phyloP scores from a whole-genome alignment of 2,113 vertebrate genomes.

The Tringa solitaria region DNA sequence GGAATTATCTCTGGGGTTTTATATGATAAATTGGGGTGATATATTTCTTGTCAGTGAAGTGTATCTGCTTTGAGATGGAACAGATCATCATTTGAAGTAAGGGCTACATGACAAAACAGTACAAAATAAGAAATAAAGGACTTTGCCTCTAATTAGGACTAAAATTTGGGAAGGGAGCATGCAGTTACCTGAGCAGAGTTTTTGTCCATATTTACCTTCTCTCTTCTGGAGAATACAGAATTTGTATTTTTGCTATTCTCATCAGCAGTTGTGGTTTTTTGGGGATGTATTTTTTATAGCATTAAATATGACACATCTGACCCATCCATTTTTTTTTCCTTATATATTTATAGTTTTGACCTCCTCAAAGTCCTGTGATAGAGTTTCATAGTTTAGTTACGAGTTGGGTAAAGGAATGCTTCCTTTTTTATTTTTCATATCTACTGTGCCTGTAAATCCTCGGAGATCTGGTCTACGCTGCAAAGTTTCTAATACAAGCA shows the following conservation, averaged over 20 bases:
- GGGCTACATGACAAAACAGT: not conserved
- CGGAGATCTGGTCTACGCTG: not conserved
- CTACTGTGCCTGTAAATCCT: not conserved
- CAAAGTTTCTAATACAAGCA: not conserved
- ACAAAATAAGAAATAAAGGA: not conserved
- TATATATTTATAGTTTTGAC: conserved; percentile 19
- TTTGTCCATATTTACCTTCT: not conserved
- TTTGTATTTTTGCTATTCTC: not conserved
- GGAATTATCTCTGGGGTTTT: not conserved
- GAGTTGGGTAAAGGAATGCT: not conserved
- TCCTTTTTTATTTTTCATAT: not conserved
- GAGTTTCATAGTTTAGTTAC: not conserved
- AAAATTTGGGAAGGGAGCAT: not conserved
- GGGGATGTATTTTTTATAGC: not conserved
- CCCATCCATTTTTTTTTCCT: not conserved
- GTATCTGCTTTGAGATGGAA: not conserved
- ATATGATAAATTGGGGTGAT: not conserved
- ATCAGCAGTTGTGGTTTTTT: not conserved
- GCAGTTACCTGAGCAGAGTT: not conserved
- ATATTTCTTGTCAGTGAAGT: not conserved
- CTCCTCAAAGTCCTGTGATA: not conserved
- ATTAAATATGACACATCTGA: not conserved
- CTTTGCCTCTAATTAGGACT: not conserved
- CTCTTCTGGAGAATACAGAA: not conserved
- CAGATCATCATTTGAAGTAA: not conserved